A percentile compares a stretch with the other conserved stretches of the same genome.
Conservation (phyloP, 2,113 vertebrate species). For the Tetrao urogallus region DNA sequence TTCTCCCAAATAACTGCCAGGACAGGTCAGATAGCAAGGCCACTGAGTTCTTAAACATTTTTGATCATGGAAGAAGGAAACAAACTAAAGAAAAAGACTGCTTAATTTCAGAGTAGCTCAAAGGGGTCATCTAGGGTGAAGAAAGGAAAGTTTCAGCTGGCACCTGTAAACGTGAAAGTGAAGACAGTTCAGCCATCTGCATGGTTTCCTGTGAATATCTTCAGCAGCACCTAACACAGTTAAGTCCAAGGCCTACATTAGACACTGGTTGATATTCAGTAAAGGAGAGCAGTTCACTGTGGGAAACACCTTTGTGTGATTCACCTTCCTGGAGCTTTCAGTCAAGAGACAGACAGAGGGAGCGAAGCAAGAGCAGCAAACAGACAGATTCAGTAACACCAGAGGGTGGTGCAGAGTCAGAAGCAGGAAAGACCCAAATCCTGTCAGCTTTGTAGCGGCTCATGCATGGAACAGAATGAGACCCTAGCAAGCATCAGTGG, state of each 20-base stretch:
- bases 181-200: background rate
- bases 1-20: background rate
- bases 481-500: background rate
- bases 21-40: background rate
- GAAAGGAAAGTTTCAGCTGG: background rate
- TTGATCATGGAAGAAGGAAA: background rate
- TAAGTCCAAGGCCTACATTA: background rate
- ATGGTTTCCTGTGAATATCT: no score
- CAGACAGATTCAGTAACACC: background rate
- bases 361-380: background rate
- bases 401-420: slow-evolving; percentile 58
- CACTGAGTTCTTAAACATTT: background rate
- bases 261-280: background rate
- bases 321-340: background rate
- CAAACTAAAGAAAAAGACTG: background rate
- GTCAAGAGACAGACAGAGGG: background rate
- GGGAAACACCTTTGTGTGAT: background rate
- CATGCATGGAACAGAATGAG: accelerated
- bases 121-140: background rate
- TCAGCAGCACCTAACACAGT: background rate
- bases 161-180: background rate
- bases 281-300: background rate
- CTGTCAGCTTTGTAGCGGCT: background rate
- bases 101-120: background rate
- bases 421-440: background rate